Percentiles rank a stretch among this genome's conserved stretches.
phyloP scores from a whole-genome alignment of 2,113 vertebrate genomes.

The Arizona elegans region DNA sequence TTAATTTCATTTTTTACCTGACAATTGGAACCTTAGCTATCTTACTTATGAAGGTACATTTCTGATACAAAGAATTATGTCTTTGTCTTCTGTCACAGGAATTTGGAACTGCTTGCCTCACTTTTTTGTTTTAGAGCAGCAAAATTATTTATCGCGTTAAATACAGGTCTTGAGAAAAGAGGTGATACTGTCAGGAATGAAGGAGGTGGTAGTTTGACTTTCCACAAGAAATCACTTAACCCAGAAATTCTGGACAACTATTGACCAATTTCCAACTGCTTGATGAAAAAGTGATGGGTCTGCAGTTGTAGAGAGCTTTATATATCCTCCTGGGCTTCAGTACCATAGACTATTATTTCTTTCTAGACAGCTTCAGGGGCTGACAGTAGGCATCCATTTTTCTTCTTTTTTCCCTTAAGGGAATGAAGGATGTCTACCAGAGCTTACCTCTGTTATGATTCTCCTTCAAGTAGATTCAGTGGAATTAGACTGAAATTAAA shows the following conservation, averaged over 20 bases:
- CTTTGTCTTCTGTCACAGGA: neutral
- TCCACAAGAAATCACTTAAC: neutral
- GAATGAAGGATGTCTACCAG: neutral
- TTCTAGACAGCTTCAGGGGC: neutral
- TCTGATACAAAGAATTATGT: neutral
- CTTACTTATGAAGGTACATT: neutral
- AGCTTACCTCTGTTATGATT: neutral
- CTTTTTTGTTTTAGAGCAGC: neutral
- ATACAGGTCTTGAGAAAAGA: neutral
- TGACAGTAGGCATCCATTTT: neutral
- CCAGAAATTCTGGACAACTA: neutral
- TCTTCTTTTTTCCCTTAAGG: neutral
- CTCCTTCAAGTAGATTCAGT: neutral
- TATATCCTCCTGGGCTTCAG: neutral
- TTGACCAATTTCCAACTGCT: neutral
- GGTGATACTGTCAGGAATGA: neutral
- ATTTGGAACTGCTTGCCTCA: neutral
- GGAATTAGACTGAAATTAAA: neutral
- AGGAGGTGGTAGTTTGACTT: neutral
- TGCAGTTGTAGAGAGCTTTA: neutral
- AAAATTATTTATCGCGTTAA: neutral
- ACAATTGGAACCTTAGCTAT: neutral
- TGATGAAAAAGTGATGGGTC: neutral
- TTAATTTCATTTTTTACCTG: neutral
- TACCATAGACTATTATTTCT: neutral